Base-by-base conservation (phyloP, 2,797 vertebrate genomes). In the Myotis myotis region DNA sequence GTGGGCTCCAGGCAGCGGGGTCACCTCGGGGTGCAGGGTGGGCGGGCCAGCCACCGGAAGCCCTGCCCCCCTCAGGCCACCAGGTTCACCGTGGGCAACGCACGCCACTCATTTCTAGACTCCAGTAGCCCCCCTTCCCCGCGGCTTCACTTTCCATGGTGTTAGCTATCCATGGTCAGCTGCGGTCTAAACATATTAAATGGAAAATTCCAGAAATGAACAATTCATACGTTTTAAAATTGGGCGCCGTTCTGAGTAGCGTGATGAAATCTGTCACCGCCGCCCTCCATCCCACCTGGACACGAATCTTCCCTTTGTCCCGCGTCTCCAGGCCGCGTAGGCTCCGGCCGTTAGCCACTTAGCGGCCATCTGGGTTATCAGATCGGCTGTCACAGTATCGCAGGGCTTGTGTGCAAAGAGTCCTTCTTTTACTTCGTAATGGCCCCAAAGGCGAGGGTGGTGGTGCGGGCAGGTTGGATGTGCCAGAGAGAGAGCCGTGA, bases 261-360 rank as follows among this genome's bases (percentile, higher is more conserved):
- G 3, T 36, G n/a, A 66, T 11, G 81, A 83, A 49, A 33, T 51
- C 60, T 33, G n/a, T 49, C 30, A 60, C 55, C 9, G 28, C 13
- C 78, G 16, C 28, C 8, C 36, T 12, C 41, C 10, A 0, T 49
- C 41, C 20, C 44, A 49, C 5, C 1, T 3, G 62, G 80, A 49
- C 0, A 28, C 1, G 60, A 66, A 7, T n/a, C 30, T 2, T 33
- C 20, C 41, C 41, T 66, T 33, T 23, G 30, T 23, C 57, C 41
- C 6, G 7, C 1, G 8, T 64, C 2, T 33, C 17, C 38, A 47
- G 17, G 3, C 28, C n/a, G 25, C 2, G 1, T 6, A 19, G 0
- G 10, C 23, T 30, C 38, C 36, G 11, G 13, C 16, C 1, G 1
- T 49, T 6, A 23, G 19, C 25, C 44, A 25, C 20, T 25, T 1